phyloP scores from a whole-genome alignment of 2,797 vertebrate genomes.

The Brachyrhaphis roseni region DNA sequence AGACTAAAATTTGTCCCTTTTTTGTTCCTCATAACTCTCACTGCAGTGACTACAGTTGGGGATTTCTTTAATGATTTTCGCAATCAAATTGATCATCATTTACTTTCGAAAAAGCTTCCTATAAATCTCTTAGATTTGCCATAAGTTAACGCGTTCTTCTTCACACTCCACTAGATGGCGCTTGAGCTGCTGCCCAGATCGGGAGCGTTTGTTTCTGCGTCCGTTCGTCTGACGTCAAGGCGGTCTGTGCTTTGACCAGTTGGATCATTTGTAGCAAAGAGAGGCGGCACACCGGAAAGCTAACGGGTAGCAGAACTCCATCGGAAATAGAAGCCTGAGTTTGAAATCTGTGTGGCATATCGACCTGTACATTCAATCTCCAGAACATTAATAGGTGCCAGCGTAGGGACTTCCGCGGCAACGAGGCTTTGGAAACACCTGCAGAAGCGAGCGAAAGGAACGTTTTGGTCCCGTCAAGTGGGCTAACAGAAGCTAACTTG shows the following conservation, averaged over 20 bases:
- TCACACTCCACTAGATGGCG: conserved; percentile 2
- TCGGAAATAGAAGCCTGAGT: conserved; percentile 27
- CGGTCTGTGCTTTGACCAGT: conserved; percentile 46
- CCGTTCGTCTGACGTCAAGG: conserved; percentile 65
- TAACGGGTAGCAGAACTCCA: conserved; percentile 38
- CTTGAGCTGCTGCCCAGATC: neutral
- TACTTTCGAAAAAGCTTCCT: neutral
- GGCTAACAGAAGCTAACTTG: conserved; percentile 53
- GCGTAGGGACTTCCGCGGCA: neutral
- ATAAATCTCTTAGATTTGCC: neutral
- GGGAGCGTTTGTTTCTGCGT: neutral
- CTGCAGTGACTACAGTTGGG: neutral
- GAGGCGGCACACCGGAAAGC: conserved; percentile 71
- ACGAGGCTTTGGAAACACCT: neutral
- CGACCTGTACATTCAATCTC: accelerated
- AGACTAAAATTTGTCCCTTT: neutral
- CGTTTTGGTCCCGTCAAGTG: conserved; percentile 48
- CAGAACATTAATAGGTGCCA: neutral
- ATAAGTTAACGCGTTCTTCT: neutral
- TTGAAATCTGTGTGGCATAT: neutral
- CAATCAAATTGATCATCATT: neutral
- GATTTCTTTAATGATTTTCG: neutral
- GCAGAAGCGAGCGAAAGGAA: conserved; percentile 21
- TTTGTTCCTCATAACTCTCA: neutral
- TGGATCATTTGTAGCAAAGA: conserved; percentile 46